These are phyloP conservation scores for Temnothorax ravouxi DNA, from an alignment of 2,888 invertebrate species.

Conservation along the genomic window DNA sequence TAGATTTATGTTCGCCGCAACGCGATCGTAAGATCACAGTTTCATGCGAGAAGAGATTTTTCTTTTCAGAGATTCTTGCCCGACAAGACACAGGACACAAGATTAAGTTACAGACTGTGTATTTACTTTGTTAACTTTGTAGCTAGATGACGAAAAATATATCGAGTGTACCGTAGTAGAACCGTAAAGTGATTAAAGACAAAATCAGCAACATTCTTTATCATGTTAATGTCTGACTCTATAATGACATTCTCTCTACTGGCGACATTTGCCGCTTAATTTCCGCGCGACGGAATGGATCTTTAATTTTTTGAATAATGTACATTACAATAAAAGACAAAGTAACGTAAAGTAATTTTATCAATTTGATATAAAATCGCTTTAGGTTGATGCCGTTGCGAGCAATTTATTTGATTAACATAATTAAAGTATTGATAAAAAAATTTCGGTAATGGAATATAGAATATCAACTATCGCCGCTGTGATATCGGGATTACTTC, in stretches of 20 bases:
- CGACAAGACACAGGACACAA: slow-evolving; percentile 3
- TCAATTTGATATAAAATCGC: not conserved
- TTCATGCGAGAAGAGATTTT: slow-evolving; percentile 21
- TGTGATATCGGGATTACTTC: not conserved
- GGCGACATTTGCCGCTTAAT: not conserved
- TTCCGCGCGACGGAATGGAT: not conserved
- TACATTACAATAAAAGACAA: too few species aligned
- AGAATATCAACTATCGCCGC: not conserved
- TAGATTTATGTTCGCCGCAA: slow-evolving; percentile 52
- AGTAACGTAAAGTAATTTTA: not conserved
- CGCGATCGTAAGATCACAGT: slow-evolving; percentile 50
- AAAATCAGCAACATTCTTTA: not conserved
- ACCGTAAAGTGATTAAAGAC: not conserved
- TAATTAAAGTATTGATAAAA: not conserved
- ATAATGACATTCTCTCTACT: not conserved
- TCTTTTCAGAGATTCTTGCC: not conserved
- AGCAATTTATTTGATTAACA: not conserved
- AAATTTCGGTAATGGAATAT: not conserved
- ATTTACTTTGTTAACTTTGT: slow-evolving; percentile 10
- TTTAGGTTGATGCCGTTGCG: not conserved
- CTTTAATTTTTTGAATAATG: not conserved
- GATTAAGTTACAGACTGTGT: slow-evolving; percentile 29
- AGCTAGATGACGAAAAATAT: not conserved
- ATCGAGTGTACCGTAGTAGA: not conserved
- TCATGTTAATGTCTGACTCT: not conserved